These are phyloP conservation scores for Cantharis lateralis DNA, from an alignment of 2,888 invertebrate genomes.

Conservation along the genomic window DNA sequence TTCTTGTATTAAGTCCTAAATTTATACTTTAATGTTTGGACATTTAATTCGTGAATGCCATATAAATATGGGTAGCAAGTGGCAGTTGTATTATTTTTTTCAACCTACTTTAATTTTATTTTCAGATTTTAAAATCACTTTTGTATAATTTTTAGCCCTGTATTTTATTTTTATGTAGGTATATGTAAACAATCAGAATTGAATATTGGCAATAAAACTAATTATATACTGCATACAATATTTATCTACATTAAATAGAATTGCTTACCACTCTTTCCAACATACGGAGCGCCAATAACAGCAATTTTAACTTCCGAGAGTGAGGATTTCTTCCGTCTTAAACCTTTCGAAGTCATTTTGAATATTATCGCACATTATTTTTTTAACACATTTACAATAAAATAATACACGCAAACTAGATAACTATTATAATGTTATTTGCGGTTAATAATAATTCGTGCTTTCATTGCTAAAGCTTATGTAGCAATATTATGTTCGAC, in stretches of 20 bases:
- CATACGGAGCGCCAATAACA: conserved; percentile 86
- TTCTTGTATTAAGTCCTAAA: no score
- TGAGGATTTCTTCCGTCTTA: conserved; percentile 87
- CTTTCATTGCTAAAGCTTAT: conserved; percentile 14
- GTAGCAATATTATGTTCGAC: conserved; percentile 27
- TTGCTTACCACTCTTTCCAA: conserved; percentile 91
- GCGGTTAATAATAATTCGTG: conserved; percentile 1
- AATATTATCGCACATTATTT: neutral
- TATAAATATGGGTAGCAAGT: no score
- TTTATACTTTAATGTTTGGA: no score
- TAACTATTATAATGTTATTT: neutral
- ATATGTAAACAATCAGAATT: neutral
- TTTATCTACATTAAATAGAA: conserved; percentile 39
- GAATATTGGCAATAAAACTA: neutral
- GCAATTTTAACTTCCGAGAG: conserved; percentile 90
- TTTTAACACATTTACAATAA: neutral
- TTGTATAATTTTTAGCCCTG: no score
- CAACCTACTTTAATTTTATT: no score
- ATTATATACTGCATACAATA: neutral
- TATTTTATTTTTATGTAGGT: neutral
- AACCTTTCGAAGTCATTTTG: conserved; percentile 77
- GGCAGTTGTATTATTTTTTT: no score
- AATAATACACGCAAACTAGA: neutral
- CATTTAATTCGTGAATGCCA: no score
- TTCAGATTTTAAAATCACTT: no score